Percentiles rank a stretch among this genome's conserved stretches.
Conservation (phyloP, 2,113 vertebrate genomes). For the Leucoraja erinaceus region DNA sequence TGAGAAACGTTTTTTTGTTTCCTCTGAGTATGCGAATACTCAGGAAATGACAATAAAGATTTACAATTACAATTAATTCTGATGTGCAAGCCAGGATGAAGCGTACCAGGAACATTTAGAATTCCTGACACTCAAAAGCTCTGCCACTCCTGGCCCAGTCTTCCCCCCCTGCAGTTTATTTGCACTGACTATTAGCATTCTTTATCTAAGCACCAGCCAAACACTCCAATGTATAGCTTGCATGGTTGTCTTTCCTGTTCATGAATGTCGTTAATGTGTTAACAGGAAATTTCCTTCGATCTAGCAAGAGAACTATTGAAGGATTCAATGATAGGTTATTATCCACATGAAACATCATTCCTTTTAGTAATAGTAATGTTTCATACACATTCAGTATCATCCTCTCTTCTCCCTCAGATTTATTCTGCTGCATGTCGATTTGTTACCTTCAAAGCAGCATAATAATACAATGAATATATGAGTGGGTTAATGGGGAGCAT, state of each 20-base stretch:
- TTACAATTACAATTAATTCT: too few relatives aligned
- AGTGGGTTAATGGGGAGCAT: not conserved
- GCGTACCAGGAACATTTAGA: not conserved
- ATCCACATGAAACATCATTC: not conserved
- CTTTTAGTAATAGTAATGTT: not conserved
- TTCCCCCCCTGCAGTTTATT: not conserved
- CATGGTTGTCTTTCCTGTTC: not conserved
- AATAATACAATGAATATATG: not conserved
- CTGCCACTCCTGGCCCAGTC: not conserved
- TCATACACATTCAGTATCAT: not conserved
- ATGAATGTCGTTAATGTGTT: not conserved
- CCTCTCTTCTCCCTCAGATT: conserved; percentile 15
- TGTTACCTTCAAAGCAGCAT: not conserved
- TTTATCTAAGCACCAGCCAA: not conserved
- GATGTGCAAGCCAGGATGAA: not conserved
- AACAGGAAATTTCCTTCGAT: not conserved
- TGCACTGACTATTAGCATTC: not conserved
- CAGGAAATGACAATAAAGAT: too few relatives aligned
- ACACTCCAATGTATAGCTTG: not conserved
- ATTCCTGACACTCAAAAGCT: not conserved
- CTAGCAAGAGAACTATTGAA: not conserved
- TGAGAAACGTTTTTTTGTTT: too few relatives aligned
- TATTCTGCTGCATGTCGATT: not conserved
- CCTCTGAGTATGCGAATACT: too few relatives aligned
- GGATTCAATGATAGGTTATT: not conserved